These are phyloP conservation scores for Heteromurus nitidus DNA, from an alignment of 2,888 invertebrate species.

Conservation along the genomic window DNA sequence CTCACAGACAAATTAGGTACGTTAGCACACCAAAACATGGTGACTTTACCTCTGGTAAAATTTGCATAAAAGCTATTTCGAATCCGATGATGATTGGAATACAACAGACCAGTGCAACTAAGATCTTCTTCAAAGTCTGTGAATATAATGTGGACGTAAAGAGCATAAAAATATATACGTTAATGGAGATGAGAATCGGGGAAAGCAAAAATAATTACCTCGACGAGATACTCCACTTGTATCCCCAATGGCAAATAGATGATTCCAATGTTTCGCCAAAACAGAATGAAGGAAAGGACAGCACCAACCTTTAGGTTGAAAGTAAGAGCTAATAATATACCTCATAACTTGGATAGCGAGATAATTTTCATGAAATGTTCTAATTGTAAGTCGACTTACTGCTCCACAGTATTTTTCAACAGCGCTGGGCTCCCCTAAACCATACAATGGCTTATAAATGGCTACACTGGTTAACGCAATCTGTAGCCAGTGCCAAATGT, in stretches of 20 bases:
- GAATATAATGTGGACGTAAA: not conserved
- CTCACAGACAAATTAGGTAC: not conserved
- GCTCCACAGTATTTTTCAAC: conserved; percentile 24
- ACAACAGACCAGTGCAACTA: conserved; percentile 12
- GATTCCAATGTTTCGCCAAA: conserved; percentile 38
- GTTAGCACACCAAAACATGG: not conserved
- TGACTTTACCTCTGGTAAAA: conserved; percentile 30
- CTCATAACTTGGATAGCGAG: too few species aligned
- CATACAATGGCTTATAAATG: not conserved
- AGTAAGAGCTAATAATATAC: too few species aligned
- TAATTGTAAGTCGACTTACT: conserved; percentile 8
- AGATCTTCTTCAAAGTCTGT: conserved; percentile 44
- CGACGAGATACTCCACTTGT: conserved; percentile 32
- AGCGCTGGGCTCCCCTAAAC: not conserved
- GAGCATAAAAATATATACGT: not conserved
- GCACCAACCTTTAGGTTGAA: conserved; percentile 34
- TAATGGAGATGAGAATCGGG: not conserved
- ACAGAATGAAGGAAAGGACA: conserved; percentile 12
- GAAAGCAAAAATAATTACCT: conserved; percentile 6
- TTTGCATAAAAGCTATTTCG: conserved; percentile 28
- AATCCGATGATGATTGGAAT: conserved; percentile 23
- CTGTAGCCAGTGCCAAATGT: conserved; percentile 21
- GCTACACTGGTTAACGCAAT: not conserved
- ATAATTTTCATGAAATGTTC: not conserved
- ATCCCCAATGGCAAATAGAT: conserved; percentile 39